Base-by-base conservation (phyloP, 2,797 vertebrate species). In the Pseudomugil tenellus region DNA sequence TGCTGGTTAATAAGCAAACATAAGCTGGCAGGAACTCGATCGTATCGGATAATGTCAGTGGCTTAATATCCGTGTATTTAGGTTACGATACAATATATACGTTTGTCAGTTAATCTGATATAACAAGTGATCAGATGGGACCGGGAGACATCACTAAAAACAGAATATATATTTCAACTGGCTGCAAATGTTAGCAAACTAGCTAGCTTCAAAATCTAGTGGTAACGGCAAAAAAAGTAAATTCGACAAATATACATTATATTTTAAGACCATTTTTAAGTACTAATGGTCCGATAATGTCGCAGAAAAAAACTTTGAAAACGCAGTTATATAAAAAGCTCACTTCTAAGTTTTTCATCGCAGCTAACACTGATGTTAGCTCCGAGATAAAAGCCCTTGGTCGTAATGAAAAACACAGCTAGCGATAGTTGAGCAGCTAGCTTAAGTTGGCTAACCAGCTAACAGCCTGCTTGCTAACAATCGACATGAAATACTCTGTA, bases 351-450 rank as follows among this genome's bases (percentile, higher is more conserved):
- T 60, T 71, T 62, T 12, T 8, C n/a, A 58, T 1, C 46, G 54
- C 5, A 53, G 75, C 74, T 74, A 77, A 61, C 32, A 64, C 55
- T 26, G 49, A 21, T 25, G 76, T 70, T 82, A 81, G 67, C 81
- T 46, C 17, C n/a, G 52, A 37, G 68, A 75, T 75, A 75, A 88
- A 87, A 86, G 80, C 77, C 75, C 75, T 82, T 82, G 80, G 77
- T 86, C 73, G 68, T 81, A 81, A 67, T 82, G 87, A 90, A 91
- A 93, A 92, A 89, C 88, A 92, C 70, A 75, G 74, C 84, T 89
- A 87, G 31, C 79, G 72, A 75, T 92, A 90, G 87, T 88, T 19
- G 66, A 55, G 13, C 35, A 75, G 86, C 86, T 87, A 79, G 63
- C 74, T 58, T 10, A 39, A 52, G 63, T 69, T 83, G 79, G 90